Evolutionary conservation across 2,888 invertebrate genomes (phyloP).

Genomic region (Pardosa pseudoannulata): DNA sequence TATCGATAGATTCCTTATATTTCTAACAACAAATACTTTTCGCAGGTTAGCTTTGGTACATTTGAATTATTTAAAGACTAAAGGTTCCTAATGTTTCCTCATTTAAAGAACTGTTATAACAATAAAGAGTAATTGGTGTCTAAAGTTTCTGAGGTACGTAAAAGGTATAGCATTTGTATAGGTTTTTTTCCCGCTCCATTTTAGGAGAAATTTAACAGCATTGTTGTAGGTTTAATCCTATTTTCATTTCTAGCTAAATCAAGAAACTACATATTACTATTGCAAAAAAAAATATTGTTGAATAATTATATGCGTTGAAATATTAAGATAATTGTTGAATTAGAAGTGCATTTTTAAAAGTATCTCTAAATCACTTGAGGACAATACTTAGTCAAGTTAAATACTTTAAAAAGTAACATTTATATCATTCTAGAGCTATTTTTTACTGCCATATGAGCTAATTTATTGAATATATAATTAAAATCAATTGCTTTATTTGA

Average conservation of each 20-base stretch:
- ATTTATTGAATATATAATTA: constrained; percentile 1
- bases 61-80: too few relatives aligned
- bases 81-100: not conserved
- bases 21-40: too few relatives aligned
- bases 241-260: not conserved
- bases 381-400: not conserved
- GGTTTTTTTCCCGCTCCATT: not conserved
- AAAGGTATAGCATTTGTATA: not conserved
- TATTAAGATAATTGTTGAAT: not conserved
- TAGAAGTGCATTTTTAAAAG: not conserved
- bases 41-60: too few relatives aligned
- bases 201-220: not conserved
- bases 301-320: not conserved
- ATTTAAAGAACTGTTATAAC: not conserved
- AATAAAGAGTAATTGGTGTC: not conserved
- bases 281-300: not conserved
- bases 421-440: not conserved
- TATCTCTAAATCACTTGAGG: not conserved
- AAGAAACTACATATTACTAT: not conserved
- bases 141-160: not conserved
- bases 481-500: not conserved
- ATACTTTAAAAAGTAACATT: not conserved
- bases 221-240: not conserved
- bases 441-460: not conserved
- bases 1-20: too few relatives aligned